phyloP scores from a whole-genome alignment of 2,797 vertebrate species.

The Margarornis squamiger region DNA sequence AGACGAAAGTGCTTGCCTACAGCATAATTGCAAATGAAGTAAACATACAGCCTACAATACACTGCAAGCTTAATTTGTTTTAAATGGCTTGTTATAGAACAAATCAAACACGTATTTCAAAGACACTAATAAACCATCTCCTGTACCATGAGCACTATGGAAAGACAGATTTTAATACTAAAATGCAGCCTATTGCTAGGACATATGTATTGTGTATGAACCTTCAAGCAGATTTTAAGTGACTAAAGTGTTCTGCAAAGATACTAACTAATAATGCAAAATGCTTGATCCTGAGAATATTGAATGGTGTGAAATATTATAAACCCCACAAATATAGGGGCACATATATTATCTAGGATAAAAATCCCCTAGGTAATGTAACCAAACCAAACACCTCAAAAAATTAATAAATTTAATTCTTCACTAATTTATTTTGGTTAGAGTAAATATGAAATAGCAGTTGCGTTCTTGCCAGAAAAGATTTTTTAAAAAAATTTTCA shows the following conservation, averaged over 20 bases:
- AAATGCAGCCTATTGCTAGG: not conserved
- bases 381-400: not conserved
- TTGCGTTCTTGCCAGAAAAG: not conserved
- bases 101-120: not conserved
- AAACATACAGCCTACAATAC: not conserved
- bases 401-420: not conserved
- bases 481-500: not conserved
- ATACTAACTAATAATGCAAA: not conserved
- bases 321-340: not conserved
- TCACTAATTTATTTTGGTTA: not conserved
- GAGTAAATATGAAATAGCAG: not conserved
- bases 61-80: not conserved
- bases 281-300: not conserved
- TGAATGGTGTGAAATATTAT: not conserved
- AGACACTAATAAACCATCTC: not conserved
- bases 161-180: not conserved
- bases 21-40: slow-evolving; percentile 18
- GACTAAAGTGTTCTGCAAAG: not conserved
- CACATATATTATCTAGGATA: not conserved
- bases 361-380: not conserved
- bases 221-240: not conserved
- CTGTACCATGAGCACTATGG: not conserved
- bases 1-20: not conserved
- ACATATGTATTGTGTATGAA: not conserved
- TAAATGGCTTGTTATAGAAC: not conserved